These are phyloP conservation scores for Smittia aterrima DNA, from an alignment of 2,888 invertebrate genomes.

Conservation along the genomic window DNA sequence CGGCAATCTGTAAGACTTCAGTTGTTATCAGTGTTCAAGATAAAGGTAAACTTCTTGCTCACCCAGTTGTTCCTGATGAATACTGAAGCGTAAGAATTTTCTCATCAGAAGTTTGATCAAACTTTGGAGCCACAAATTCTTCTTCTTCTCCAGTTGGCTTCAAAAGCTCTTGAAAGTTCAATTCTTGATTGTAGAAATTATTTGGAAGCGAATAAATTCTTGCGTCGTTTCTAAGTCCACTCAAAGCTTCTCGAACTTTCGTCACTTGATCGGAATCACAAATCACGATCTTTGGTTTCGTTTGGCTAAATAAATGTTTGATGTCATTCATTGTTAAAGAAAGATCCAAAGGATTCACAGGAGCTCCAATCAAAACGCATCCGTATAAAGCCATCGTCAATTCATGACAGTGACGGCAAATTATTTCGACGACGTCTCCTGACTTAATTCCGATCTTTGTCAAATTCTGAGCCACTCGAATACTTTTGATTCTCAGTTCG, in stretches of 20 bases:
- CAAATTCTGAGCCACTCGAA: not conserved
- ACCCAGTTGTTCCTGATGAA: not conserved
- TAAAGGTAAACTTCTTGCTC: not conserved
- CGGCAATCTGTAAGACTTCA: not conserved
- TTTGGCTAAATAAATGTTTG: not conserved
- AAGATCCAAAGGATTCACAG: constrained; percentile 23
- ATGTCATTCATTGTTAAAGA: not conserved
- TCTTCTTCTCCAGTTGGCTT: not conserved
- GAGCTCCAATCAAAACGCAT: constrained; percentile 9
- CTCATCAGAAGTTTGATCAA: not conserved
- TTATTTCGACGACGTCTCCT: constrained; percentile 27
- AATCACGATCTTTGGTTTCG: constrained; percentile 30
- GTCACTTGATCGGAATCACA: constrained; percentile 16
- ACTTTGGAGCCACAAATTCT: not conserved
- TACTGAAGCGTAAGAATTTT: not conserved
- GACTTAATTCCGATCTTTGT: not conserved
- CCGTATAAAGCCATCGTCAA: not conserved
- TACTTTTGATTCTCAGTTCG: too few relatives aligned
- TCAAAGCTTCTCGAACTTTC: not conserved
- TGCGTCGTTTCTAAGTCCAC: not conserved
- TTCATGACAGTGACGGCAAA: constrained; percentile 18
- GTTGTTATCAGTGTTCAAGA: not conserved
- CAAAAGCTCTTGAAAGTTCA: not conserved
- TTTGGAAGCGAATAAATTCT: not conserved
- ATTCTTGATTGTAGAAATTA: not conserved